These are phyloP conservation scores for Campylorhamphus procurvoides DNA, from an alignment of 2,113 vertebrate species.

Conservation along the genomic window DNA sequence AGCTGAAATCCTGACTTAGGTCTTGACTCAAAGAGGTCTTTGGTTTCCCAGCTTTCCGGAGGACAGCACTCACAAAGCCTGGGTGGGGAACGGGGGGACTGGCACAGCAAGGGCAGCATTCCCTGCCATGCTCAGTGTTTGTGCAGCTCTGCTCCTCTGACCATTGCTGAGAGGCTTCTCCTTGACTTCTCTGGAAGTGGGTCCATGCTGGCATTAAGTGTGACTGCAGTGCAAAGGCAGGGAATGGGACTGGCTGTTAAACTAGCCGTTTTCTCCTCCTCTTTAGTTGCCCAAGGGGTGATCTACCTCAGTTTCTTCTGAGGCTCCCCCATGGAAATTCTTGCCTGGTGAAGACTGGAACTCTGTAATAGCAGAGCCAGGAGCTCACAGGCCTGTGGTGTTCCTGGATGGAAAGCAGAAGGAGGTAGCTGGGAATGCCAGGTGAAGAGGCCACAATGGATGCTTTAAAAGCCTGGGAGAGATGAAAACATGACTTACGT, in stretches of 20 bases:
- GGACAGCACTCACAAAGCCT: not conserved
- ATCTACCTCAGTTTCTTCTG: not conserved
- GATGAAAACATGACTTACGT: not conserved
- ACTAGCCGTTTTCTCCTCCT: not conserved
- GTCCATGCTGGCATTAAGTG: rapidly evolving
- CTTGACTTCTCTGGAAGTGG: not conserved
- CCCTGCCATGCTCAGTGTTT: not conserved
- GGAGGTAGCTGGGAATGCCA: not conserved
- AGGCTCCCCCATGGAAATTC: not conserved
- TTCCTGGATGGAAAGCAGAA: not conserved
- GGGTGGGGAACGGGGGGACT: not conserved
- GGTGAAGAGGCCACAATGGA: not conserved
- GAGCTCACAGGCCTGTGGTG: rapidly evolving
- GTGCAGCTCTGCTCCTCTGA: not conserved
- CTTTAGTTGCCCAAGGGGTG: not conserved
- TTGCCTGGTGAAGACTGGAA: not conserved
- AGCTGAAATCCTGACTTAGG: not conserved
- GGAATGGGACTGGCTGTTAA: not conserved
- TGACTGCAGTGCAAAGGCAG: not conserved
- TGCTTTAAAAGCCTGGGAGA: not conserved
- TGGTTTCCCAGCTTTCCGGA: not conserved
- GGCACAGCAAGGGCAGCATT: not conserved
- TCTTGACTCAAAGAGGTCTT: not conserved
- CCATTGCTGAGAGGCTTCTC: not conserved
- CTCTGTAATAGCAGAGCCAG: not conserved